A percentile compares a stretch with the other conserved stretches of the same genome.
These are phyloP conservation scores for Pammene fasciana DNA, from an alignment of 2,888 invertebrate species.

Conservation along the genomic window DNA sequence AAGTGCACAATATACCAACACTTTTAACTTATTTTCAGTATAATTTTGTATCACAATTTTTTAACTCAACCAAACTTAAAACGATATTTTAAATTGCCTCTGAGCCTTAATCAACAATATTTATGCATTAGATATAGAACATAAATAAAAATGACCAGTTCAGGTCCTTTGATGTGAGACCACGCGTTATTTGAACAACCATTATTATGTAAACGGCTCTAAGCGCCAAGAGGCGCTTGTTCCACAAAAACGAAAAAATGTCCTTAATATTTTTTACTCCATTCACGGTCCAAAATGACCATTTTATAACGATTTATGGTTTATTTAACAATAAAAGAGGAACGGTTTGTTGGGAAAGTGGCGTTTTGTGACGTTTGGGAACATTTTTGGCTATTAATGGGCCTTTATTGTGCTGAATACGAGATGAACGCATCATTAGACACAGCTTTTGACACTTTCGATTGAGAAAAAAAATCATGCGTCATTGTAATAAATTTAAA, in stretches of 20 bases:
- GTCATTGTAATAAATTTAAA: slow-evolving; percentile 37
- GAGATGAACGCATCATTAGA: slow-evolving; percentile 71
- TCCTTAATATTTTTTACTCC: slow-evolving; percentile 57
- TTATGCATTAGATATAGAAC: slow-evolving; percentile 30
- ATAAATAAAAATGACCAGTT: slow-evolving; percentile 28
- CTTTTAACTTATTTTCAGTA: neutral
- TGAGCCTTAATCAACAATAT: slow-evolving; percentile 33
- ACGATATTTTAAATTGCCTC: slow-evolving; percentile 4
- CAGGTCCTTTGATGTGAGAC: slow-evolving; percentile 53
- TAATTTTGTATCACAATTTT: neutral
- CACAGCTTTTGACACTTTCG: slow-evolving; percentile 65
- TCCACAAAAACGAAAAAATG: slow-evolving; percentile 58
- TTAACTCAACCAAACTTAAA: slow-evolving; percentile 23
- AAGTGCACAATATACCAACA: too few relatives aligned
- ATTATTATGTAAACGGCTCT: slow-evolving; percentile 71
- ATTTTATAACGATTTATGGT: slow-evolving; percentile 82
- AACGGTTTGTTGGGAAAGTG: slow-evolving; percentile 57
- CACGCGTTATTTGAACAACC: slow-evolving; percentile 64
- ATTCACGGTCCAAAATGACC: slow-evolving; percentile 72
- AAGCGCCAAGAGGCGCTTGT: slow-evolving; percentile 76
- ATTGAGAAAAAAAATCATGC: slow-evolving; percentile 49
- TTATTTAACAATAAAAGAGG: slow-evolving; percentile 80
- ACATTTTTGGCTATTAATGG: slow-evolving; percentile 59
- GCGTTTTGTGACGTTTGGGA: slow-evolving; percentile 48
- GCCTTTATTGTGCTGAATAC: slow-evolving; percentile 64